Base-by-base conservation (phyloP, 2,888 invertebrate species). In the Pheosia tremula region DNA sequence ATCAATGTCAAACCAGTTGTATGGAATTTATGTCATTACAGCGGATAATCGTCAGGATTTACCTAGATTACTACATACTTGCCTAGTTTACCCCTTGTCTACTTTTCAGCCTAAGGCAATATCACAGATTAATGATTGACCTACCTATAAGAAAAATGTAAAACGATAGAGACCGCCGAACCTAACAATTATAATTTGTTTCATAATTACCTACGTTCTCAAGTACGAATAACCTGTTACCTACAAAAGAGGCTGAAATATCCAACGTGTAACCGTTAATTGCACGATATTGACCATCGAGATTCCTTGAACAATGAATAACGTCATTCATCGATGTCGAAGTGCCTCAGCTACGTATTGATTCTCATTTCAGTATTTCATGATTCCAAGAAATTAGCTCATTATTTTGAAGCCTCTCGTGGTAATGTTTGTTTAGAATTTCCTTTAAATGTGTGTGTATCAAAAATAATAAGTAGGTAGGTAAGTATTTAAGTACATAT, bases 261-360 rank as follows among this genome's bases (percentile, higher is more conserved):
- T 61, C 61, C 60, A 65, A 61, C 50, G 41, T 64, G 59, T 68
- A 67, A 59, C 66, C 56, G 66, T 68, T 78, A 79, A 80, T 79
- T 76, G 24, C 24, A 24, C 24, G 71, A 71, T 78, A 81, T 74
- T 80, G 79, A 75, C 82, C 81, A 80, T 79, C 81, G 77, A 73
- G 82, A 74, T 80, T 80, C 75, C 74, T 74, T 72, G 77, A 77
- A 80, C 77, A 81, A 81, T 81, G 75, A 73, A 72, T 69, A 72
- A 70, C 79, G 78, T 77, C 80, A 80, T 76, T 72, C 70, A 63
- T 61, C 62, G 66, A 66, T 64, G 64, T 64, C 62, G 64, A 52
- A 58, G 53, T 61, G 56, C 58, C n/a, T 47, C 47, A 47, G 47
- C n/a, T 47, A 47, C 4, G 9, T 43, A 43, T 10, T 3, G 43